phyloP scores from a whole-genome alignment of 2,888 invertebrate species.

The Nomada fucata region DNA sequence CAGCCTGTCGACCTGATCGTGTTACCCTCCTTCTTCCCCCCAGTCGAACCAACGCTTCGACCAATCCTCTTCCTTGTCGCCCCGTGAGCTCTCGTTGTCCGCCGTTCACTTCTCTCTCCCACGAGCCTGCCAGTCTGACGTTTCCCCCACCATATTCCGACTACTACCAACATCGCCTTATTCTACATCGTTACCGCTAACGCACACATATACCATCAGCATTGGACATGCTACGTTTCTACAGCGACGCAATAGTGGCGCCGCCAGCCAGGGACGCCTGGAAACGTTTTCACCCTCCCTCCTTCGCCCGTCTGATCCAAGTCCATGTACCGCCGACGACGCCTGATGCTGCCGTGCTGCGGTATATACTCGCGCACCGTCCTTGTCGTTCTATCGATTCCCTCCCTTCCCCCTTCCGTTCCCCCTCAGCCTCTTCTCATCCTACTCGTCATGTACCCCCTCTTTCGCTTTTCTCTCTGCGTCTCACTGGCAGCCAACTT shows the following conservation, averaged over 20 bases:
- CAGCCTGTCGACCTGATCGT: slow-evolving; percentile 61
- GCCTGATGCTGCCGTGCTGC: slow-evolving; percentile 73
- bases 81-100: slow-evolving; percentile 55
- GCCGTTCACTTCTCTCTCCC: slow-evolving; percentile 58
- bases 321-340: slow-evolving; percentile 63
- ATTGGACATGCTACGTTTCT: slow-evolving; percentile 51
- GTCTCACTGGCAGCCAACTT: slow-evolving; percentile 63
- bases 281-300: slow-evolving; percentile 59
- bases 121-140: slow-evolving; percentile 65
- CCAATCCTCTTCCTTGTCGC: slow-evolving; percentile 70
- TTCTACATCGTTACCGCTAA: slow-evolving; percentile 61
- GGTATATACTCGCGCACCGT: slow-evolving; percentile 72
- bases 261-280: slow-evolving; percentile 74
- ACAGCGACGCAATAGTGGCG: slow-evolving; percentile 68
- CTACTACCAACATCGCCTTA: slow-evolving; percentile 43
- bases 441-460: slow-evolving; percentile 62
- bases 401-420: slow-evolving; percentile 68
- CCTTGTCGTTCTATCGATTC: slow-evolving; percentile 82
- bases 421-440: slow-evolving; percentile 54
- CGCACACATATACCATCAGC: slow-evolving; percentile 28
- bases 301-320: slow-evolving; percentile 50
- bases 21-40: slow-evolving; percentile 59
- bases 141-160: slow-evolving; percentile 48
- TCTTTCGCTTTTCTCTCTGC: slow-evolving; percentile 64
- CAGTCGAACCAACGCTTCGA: slow-evolving; percentile 59